Conservation (phyloP, 2,113 vertebrate genomes). For the Hirundichthys speculiger region DNA sequence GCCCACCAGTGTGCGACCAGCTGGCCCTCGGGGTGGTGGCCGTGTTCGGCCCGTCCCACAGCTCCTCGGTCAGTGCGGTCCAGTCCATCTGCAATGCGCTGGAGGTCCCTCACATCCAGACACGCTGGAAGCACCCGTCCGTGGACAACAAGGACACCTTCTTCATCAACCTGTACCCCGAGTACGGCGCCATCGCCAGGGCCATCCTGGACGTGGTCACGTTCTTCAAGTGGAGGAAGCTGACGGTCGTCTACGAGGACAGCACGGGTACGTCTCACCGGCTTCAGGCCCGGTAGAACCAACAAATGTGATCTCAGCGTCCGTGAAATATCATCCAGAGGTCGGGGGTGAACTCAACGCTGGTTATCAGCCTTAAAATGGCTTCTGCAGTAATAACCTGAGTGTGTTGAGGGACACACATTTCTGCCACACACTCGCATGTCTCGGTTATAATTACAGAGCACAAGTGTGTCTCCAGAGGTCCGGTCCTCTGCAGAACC, state of each 20-base stretch:
- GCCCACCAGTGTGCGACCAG: conserved; percentile 91
- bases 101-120: conserved; percentile 98
- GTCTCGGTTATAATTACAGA: conserved; percentile 39
- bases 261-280: conserved; percentile 82
- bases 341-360: neutral
- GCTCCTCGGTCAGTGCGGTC: conserved; percentile 94
- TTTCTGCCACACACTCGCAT: conserved; percentile 28
- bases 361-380: conserved; percentile 11
- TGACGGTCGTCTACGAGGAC: conserved; percentile 97
- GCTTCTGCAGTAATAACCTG: conserved; percentile 27
- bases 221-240: conserved; percentile 92
- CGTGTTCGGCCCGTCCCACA: conserved; percentile 95
- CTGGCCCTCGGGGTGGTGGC: conserved; percentile 95
- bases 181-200: conserved; percentile 92
- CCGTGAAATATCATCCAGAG: no score
- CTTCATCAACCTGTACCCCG: conserved; percentile 96
- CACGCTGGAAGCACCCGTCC: conserved; percentile 93
- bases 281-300: no score
- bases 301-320: no score
- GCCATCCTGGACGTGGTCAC: conserved; percentile 94
- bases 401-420: neutral
- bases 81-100: conserved; percentile 98
- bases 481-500: conserved; percentile 54
- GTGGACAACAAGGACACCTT: conserved; percentile 94
- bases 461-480: no score